Evolutionary conservation across 2,888 invertebrate genomes (phyloP).

Genomic region (Synergus gifuensis): DNA sequence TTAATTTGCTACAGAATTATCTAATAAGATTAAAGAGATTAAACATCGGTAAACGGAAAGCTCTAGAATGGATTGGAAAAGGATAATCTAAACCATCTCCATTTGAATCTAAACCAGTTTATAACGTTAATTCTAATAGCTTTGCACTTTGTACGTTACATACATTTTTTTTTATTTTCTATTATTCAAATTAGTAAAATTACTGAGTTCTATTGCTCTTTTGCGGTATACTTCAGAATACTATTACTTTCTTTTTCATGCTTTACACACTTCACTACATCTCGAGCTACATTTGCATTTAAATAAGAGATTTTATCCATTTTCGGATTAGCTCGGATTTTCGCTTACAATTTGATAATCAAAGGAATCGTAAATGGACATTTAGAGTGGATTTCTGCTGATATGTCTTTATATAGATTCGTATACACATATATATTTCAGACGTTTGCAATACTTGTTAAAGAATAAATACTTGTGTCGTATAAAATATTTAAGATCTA

Average conservation of each 20-base stretch:
- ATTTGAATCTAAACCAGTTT: conserved; percentile 46
- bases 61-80: conserved; percentile 45
- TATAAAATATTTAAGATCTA: conserved; percentile 59
- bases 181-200: background rate
- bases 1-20: conserved; percentile 43
- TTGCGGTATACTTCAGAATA: background rate
- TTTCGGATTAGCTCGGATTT: background rate
- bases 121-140: conserved; percentile 54
- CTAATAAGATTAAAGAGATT: conserved; percentile 50
- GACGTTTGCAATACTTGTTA: conserved; percentile 6
- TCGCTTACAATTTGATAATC: background rate
- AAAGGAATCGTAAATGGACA: conserved; percentile 3
- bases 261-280: background rate
- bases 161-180: background rate
- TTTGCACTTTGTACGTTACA: conserved; percentile 45
- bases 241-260: background rate
- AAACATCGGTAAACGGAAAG: conserved; percentile 42
- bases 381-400: conserved; percentile 7
- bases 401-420: background rate
- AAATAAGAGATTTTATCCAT: background rate
- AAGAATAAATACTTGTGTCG: background rate
- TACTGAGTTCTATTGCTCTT: background rate
- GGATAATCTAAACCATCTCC: conserved; percentile 49
- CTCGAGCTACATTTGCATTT: background rate
- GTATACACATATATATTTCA: conserved; percentile 40